These are phyloP conservation scores for Himalopsyche tibetana DNA, from an alignment of 2,888 invertebrate genomes.

Conservation along the genomic window DNA sequence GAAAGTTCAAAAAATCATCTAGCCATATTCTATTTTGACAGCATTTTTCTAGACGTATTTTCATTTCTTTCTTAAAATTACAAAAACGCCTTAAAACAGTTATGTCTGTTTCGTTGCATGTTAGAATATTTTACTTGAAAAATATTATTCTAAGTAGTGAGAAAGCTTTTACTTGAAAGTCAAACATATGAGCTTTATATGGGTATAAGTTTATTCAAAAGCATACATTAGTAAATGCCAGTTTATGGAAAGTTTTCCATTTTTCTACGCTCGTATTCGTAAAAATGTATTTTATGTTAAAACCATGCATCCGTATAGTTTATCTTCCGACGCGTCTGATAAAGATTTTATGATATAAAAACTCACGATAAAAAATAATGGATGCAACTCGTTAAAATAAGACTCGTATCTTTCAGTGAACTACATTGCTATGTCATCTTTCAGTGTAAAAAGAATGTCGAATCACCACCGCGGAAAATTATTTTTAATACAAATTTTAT, in stretches of 20 bases:
- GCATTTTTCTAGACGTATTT: not conserved
- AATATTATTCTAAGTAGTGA: not conserved
- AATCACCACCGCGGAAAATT: no score
- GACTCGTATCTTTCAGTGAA: not conserved
- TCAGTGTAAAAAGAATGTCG: no score
- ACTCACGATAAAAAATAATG: not conserved
- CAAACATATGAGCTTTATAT: not conserved
- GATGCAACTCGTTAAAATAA: not conserved
- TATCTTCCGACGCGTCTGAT: not conserved
- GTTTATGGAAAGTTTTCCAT: not conserved
- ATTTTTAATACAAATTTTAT: no score
- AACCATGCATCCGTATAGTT: not conserved
- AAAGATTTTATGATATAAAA: not conserved
- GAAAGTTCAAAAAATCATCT: no score
- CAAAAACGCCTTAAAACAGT: not conserved
- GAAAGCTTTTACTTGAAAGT: not conserved
- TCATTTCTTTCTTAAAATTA: not conserved
- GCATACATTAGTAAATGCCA: not conserved
- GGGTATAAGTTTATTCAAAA: conserved; percentile 28
- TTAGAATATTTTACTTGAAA: not conserved
- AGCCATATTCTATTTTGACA: no score
- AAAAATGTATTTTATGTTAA: not conserved
- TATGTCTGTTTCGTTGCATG: not conserved
- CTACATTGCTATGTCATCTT: not conserved
- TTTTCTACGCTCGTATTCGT: not conserved